Evolutionary conservation across 2,888 invertebrate species (phyloP).

Genomic region (Drosophila gaucha): DNA sequence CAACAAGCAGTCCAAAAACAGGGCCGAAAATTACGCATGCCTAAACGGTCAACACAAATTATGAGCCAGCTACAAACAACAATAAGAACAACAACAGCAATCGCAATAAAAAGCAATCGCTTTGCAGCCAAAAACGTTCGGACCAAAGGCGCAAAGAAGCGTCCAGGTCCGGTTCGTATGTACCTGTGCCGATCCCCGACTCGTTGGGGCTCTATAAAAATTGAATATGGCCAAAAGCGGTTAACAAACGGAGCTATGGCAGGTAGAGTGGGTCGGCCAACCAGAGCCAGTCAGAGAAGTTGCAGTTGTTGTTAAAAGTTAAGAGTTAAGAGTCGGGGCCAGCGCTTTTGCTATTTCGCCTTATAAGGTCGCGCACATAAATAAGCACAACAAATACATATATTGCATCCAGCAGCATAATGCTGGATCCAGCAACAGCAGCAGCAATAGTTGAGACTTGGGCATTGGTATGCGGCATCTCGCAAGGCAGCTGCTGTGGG

Average conservation of each 20-base stretch:
- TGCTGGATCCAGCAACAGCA: too few species aligned
- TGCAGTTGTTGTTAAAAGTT: slow-evolving; percentile 17
- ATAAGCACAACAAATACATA: slow-evolving; percentile 73
- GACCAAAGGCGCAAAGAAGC: slow-evolving; percentile 54
- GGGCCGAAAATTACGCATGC: slow-evolving; percentile 74
- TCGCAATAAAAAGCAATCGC: slow-evolving; percentile 72
- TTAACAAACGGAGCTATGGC: slow-evolving; percentile 34
- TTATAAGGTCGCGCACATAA: slow-evolving; percentile 79
- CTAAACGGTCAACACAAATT: slow-evolving; percentile 65
- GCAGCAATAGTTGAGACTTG: slow-evolving; percentile 18
- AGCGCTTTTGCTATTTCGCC: slow-evolving; percentile 72
- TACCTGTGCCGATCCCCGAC: slow-evolving; percentile 44
- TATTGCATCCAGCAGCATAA: slow-evolving; percentile 50
- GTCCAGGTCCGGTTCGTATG: slow-evolving; percentile 39
- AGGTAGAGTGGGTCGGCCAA: slow-evolving; percentile 17
- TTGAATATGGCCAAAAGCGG: slow-evolving; percentile 77
- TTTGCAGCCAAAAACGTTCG: slow-evolving; percentile 69
- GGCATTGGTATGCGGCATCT: slow-evolving; percentile 57
- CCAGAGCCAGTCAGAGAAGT: slow-evolving; percentile 1
- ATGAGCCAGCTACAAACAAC: slow-evolving; percentile 49
- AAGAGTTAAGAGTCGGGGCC: slow-evolving; percentile 24
- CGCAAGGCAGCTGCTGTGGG: slow-evolving; percentile 58
- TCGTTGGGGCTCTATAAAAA: slow-evolving; percentile 40
- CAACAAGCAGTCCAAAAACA: slow-evolving; percentile 46
- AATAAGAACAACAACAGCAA: slow-evolving; percentile 46